Evolutionary conservation across 1,140 invertebrate species (phyloP), one percentile per base, ranked within the genome.

Genomic region (Pogonognathellus flavescens): DNA sequence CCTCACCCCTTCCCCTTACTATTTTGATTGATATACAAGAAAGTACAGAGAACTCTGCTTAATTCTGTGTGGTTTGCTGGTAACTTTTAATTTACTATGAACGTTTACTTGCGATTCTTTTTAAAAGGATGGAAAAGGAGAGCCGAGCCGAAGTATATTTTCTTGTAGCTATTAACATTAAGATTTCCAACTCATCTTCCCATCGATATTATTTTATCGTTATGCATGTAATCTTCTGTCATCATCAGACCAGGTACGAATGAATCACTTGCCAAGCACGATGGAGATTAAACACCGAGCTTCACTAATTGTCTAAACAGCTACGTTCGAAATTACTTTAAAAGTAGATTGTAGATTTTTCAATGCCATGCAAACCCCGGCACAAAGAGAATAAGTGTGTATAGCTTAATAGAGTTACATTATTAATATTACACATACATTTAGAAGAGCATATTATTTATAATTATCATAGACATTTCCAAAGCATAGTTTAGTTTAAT

Each of bases 171-270:
- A 57, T 57, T 76, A 76, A 66, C 62, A 66, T 41, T 49, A 72
- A 72, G 66, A 72, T 72, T 72, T 25, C 41, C 70, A 76, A 76
- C 70, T 50, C 25, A 57, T 76, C 22, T 76, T 76, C 41, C 31
- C 31, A 41, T 50, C 70, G 70, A 49, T 76, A 76, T n/a, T n/a
- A n/a, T 76, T 31, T 76, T 72, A 72, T 72, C 66, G 66, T 72
- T 72, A 76, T 76, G 70, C 70, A 76, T 76, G 70, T 76, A 76
- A 41, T 76, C 70, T 76, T 76, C 70, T 76, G 70, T 76, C 70
- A 31, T 76, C 70, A 76, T 76, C 70, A 76, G 70, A 76, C 70
- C 70, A 76, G 70, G 70, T 76, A 76, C 70, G 70, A 76, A 76
- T 76, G 70, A 76, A 76, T 76, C 70, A 76, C 70, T 41, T 76